Percentiles rank a stretch among this genome's conserved stretches.
These are phyloP conservation scores for Ophraella communa DNA, from an alignment of 2,888 invertebrate species.

Conservation along the genomic window DNA sequence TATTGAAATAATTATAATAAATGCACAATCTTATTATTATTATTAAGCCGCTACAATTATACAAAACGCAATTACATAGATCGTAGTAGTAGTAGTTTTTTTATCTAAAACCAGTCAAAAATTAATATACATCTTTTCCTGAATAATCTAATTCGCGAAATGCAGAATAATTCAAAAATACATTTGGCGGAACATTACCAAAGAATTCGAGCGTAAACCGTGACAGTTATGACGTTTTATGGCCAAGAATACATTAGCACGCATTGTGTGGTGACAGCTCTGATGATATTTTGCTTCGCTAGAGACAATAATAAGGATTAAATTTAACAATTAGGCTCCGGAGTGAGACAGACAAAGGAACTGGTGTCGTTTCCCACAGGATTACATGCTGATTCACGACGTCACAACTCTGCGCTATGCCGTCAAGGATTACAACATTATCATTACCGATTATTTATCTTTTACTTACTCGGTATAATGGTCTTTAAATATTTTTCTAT, in stretches of 20 bases:
- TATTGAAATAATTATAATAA: too few relatives aligned
- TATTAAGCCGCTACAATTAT: too few relatives aligned
- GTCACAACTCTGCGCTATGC: constrained; percentile 46
- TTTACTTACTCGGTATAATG: constrained; percentile 23
- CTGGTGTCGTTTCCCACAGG: constrained; percentile 59
- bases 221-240: constrained; percentile 54
- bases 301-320: constrained; percentile 60
- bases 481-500: not conserved
- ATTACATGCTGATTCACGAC: constrained; percentile 60
- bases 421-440: constrained; percentile 45
- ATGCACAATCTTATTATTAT: too few relatives aligned
- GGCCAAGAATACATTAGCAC: constrained; percentile 49
- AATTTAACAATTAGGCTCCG: constrained; percentile 58
- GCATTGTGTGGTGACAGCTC: constrained; percentile 56
- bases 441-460: constrained; percentile 44
- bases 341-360: constrained; percentile 50
- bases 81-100: too few relatives aligned
- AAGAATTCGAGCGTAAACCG: constrained; percentile 37
- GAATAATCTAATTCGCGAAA: constrained; percentile 27
- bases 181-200: constrained; percentile 27
- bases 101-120: too few relatives aligned
- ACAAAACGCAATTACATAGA: too few relatives aligned
- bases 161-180: constrained; percentile 32
- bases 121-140: not conserved
- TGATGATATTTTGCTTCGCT: constrained; percentile 55